Conservation (phyloP, 37 sponge, comb jelly and placozoan species). For the Ianthella basta region DNA sequence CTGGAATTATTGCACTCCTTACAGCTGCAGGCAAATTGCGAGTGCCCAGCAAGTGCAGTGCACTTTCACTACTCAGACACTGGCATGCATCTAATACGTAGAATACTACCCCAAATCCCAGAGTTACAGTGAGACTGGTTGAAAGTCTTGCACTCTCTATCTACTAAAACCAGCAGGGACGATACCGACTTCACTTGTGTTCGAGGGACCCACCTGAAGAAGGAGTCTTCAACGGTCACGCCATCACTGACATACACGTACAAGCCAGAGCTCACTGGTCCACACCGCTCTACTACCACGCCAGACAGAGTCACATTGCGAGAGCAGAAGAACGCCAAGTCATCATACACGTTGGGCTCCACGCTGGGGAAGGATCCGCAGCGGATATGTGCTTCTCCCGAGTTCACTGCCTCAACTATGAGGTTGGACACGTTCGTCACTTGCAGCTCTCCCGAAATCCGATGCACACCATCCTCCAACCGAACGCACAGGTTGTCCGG, state of each 20-base stretch:
- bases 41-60: too few species aligned
- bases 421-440: constrained; percentile 27
- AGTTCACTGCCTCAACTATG: constrained; percentile 37
- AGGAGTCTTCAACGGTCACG: constrained; percentile 41
- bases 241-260: constrained; percentile 37
- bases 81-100: too few species aligned
- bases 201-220: constrained; percentile 47
- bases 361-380: constrained; percentile 44
- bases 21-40: too few species aligned
- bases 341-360: constrained; percentile 6
- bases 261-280: constrained; percentile 59
- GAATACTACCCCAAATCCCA: too few species aligned
- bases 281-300: constrained; percentile 62
- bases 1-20: too few species aligned
- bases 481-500: constrained; percentile 25
- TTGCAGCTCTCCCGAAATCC: constrained; percentile 11
- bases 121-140: too few species aligned
- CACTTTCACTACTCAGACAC: too few species aligned
- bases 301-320: constrained; percentile 40
- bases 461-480: constrained; percentile 16
- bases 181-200: too few species aligned
- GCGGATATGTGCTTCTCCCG: constrained; percentile 41
- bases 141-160: too few species aligned
- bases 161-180: too few species aligned
- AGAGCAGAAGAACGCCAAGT: constrained; percentile 46